Percentiles rank a stretch among this genome's conserved stretches.
Evolutionary conservation across 2,888 invertebrate genomes (phyloP).

Genomic region (Synanthedon formicaeformis): DNA sequence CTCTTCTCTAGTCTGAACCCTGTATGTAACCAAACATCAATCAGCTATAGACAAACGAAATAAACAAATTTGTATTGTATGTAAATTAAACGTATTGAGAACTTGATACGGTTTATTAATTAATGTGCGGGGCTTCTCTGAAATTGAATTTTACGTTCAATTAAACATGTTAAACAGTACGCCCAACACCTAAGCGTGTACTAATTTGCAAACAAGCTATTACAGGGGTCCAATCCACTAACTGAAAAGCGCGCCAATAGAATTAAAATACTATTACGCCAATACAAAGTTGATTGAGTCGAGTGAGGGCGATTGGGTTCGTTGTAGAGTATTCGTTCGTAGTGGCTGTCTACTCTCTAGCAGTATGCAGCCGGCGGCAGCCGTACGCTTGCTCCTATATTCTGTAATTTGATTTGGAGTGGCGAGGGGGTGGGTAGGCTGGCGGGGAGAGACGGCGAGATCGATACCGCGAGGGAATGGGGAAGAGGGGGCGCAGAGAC

Average conservation of each 20-base stretch:
- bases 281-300: conserved; percentile 62
- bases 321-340: too few relatives aligned
- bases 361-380: conserved; percentile 10
- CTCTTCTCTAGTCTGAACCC: too few relatives aligned
- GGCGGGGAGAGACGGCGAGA: conserved; percentile 14
- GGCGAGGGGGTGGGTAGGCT: conserved; percentile 31
- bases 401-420: conserved; percentile 70
- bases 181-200: conserved; percentile 22
- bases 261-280: conserved; percentile 68
- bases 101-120: neutral
- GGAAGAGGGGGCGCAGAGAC: conserved; percentile 10
- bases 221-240: conserved; percentile 24
- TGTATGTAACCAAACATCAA: too few relatives aligned
- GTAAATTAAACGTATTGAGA: too few relatives aligned
- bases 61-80: too few relatives aligned
- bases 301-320: conserved; percentile 3
- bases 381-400: conserved; percentile 26
- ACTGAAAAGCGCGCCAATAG: conserved; percentile 60
- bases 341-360: neutral
- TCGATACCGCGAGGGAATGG: conserved; percentile 9
- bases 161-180: conserved; percentile 23
- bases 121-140: neutral
- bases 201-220: conserved; percentile 57
- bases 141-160: conserved; percentile 9
- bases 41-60: too few relatives aligned